Conservation (phyloP, 2,797 vertebrate genomes). For the Labroides dimidiatus region DNA sequence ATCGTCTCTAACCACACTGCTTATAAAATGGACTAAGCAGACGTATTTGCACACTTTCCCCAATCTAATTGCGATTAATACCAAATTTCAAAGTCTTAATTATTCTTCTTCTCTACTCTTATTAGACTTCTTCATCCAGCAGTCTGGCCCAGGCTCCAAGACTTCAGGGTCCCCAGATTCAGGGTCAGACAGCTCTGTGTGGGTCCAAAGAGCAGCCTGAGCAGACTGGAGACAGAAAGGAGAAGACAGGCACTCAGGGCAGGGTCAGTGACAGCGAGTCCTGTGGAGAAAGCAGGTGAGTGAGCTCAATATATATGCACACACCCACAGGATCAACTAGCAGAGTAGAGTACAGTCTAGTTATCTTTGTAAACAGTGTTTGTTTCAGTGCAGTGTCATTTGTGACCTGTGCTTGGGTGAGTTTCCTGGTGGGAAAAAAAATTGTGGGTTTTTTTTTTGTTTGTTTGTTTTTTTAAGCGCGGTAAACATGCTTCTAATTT, state of each 20-base stretch:
- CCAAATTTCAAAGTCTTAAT: background rate
- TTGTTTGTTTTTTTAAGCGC: too few relatives aligned
- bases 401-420: too few relatives aligned
- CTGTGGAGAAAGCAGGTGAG: conserved; percentile 71
- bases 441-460: too few relatives aligned
- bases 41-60: background rate
- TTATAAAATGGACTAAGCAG: background rate
- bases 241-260: conserved; percentile 77
- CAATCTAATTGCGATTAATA: too few relatives aligned
- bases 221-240: conserved; percentile 64
- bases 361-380: background rate
- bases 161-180: background rate
- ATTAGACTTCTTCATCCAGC: conserved; percentile 58
- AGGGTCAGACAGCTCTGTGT: conserved; percentile 20
- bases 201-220: conserved; percentile 47
- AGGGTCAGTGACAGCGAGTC: conserved; percentile 68
- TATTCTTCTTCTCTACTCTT: background rate
- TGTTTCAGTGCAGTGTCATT: background rate
- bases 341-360: too few relatives aligned
- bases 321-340: too few relatives aligned
- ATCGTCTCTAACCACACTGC: too few relatives aligned
- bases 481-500: too few relatives aligned
- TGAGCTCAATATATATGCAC: background rate
- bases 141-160: background rate
- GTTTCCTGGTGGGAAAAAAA: background rate